Conservation (phyloP, 2,113 vertebrate species). For the Channa argus region DNA sequence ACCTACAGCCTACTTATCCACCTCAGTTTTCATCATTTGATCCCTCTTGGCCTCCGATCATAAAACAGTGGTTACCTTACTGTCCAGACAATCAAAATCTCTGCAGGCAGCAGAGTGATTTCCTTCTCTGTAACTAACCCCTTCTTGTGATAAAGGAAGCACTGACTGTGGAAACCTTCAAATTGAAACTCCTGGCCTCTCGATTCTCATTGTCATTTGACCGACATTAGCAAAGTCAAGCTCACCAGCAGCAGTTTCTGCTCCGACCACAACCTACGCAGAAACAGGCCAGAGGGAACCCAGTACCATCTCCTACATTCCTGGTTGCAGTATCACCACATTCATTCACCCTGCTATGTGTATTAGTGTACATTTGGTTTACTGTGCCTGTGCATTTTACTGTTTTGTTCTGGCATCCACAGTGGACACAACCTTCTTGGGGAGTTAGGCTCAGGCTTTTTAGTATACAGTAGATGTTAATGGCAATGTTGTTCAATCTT, state of each 20-base stretch:
- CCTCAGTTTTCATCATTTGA: conserved; percentile 42
- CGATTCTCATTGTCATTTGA: conserved; percentile 50
- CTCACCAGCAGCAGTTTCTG: conserved; percentile 27
- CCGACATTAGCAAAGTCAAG: conserved; percentile 23
- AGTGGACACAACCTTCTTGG: not conserved
- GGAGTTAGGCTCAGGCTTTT: not conserved
- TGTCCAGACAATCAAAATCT: conserved; percentile 37
- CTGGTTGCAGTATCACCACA: conserved; percentile 17
- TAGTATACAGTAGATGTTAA: too few species aligned
- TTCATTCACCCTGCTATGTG: conserved; percentile 36
- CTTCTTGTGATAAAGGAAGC: conserved; percentile 41
- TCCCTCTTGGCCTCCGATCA: conserved; percentile 33
- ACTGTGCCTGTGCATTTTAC: conserved; percentile 7
- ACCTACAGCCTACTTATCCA: not conserved
- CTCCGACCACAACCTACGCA: not conserved
- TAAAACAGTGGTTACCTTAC: conserved; percentile 7
- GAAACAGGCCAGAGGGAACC: conserved; percentile 23
- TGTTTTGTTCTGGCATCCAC: not conserved
- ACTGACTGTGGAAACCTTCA: conserved; percentile 56
- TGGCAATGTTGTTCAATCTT: too few species aligned
- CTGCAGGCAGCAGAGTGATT: conserved; percentile 29
- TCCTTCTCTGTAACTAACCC: conserved; percentile 22
- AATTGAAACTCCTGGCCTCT: conserved; percentile 63
- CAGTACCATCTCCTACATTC: not conserved
- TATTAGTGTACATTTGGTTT: conserved; percentile 11